Conservation (phyloP, 2,113 vertebrate species). For the Pampusana beccarii region DNA sequence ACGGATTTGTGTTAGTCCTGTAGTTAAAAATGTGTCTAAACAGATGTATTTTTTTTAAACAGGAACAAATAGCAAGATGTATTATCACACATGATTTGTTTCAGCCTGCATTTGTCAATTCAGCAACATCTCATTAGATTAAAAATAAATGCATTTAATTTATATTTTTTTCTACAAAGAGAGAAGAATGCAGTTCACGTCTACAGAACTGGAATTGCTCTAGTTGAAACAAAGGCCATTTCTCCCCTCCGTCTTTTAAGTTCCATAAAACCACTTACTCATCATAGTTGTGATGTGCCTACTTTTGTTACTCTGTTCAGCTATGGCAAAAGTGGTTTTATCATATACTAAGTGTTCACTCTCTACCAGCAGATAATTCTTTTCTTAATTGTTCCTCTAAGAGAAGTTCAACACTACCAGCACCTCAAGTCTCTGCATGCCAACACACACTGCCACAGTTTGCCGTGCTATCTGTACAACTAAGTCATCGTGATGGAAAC, state of each 20-base stretch:
- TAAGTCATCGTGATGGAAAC: fast-evolving
- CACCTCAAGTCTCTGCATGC: neutral
- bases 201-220: neutral
- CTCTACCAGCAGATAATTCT: neutral
- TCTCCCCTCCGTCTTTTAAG: neutral
- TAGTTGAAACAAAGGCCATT: neutral
- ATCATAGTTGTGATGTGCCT: fast-evolving
- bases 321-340: neutral
- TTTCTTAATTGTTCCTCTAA: neutral
- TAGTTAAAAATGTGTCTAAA: neutral
- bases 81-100: neutral
- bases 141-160: neutral
- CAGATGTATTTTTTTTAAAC: neutral
- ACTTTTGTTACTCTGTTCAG: neutral
- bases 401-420: neutral
- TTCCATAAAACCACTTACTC: neutral
- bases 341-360: neutral
- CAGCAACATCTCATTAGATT: neutral
- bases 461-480: neutral
- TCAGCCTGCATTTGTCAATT: neutral
- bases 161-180: neutral
- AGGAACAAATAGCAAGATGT: neutral
- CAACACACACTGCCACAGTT: neutral
- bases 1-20: neutral
- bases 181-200: neutral